A percentile compares a stretch with the other conserved stretches of the same genome.
Conservation (phyloP, 2,113 vertebrate genomes). For the Lepus europaeus region DNA sequence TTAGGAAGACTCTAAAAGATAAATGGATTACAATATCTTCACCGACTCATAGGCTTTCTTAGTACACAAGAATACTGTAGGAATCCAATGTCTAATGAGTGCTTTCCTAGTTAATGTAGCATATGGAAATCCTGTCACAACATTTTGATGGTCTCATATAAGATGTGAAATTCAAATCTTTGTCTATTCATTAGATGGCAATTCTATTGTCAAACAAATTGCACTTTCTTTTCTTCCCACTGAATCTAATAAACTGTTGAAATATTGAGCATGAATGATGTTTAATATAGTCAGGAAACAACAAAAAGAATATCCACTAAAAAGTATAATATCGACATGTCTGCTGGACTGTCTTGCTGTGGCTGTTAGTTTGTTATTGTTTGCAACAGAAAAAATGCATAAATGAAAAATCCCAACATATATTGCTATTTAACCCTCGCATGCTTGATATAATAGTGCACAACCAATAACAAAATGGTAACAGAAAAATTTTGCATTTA, state of each 20-base stretch:
- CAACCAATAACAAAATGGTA: neutral
- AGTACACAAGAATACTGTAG: neutral
- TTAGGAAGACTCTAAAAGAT: neutral
- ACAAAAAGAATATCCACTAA: neutral
- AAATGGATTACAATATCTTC: neutral
- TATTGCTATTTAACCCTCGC: neutral
- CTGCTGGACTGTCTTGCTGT: neutral
- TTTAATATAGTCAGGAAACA: neutral
- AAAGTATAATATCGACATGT: neutral
- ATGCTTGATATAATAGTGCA: neutral
- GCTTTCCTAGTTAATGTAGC: constrained; percentile 5
- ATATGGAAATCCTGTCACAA: constrained; percentile 10
- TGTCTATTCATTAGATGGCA: neutral
- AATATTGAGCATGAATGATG: neutral
- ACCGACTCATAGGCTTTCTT: neutral
- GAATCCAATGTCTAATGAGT: neutral
- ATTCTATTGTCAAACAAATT: constrained; percentile 39
- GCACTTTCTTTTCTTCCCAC: neutral
- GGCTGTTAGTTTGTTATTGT: too few species aligned
- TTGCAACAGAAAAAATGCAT: neutral
- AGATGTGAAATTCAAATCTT: constrained; percentile 43
- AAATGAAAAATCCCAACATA: neutral
- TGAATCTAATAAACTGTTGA: neutral
- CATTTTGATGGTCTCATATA: neutral
- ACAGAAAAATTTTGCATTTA: neutral